Evolutionary conservation across 2,113 vertebrate genomes (phyloP), one percentile per base, ranked within the genome.

Genomic region (Cinclus cinclus): DNA sequence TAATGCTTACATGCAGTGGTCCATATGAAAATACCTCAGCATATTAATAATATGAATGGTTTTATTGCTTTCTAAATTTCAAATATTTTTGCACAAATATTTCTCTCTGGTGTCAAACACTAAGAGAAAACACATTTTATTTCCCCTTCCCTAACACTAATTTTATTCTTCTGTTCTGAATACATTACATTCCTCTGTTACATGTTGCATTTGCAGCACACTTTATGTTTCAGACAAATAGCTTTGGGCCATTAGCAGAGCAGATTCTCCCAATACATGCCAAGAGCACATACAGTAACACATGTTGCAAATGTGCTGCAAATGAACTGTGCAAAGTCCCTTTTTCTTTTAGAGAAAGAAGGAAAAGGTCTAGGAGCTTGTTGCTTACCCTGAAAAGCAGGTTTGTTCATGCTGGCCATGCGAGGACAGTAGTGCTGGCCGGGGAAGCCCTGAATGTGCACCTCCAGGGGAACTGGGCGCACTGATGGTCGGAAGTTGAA

Each of bases 361-460:
- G 12, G 14, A 64, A 53, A 81, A 84, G 23, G 33, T 56, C 60
- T 69, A 53, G 58, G 35, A 82, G 87, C 28, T 67, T 31, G 35
- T 2, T 78, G 49, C 95, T 97, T 97, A 99, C 99, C 99, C 97
- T 99, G 99, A 96, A 99, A 99, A 27, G 99, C 97, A 84, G 99
- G 99, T 96, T 99, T 99, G 97, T 99, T 99, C 99, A 99, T 99
- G 96, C 98, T 99, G 92, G 99, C 99, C 99, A 99, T 99, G 78
- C 99, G 99, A 93, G 99, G 99, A 97, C 99, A 99, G 97, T 99
- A 99, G 93, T 99, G 99, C 87, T 99, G 99, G 23, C 99, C 99
- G 22, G 99, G 99, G 96, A 99, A 99, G 44, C 99, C 99, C 4
- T 99, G 98, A 95, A 99, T 99, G 95, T 99, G 99, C 77, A 99